Evolutionary conservation across 2,888 invertebrate species (phyloP), one percentile per base, ranked within the genome.

Genomic region (Scaptomyza flava): DNA sequence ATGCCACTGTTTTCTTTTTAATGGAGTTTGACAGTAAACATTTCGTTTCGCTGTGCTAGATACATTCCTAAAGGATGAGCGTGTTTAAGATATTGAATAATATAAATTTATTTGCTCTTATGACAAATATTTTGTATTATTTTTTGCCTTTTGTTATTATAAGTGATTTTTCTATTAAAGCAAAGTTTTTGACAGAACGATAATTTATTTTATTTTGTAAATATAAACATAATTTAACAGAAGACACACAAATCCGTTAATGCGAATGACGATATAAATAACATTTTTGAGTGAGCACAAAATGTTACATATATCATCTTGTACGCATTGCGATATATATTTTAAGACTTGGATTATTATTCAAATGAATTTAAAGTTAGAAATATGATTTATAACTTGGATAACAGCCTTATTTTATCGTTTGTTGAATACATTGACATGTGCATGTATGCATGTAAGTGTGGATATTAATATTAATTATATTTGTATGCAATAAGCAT

Each of bases 241-340:
- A 17, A 38, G 33, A 61, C 31, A 38, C 45, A 42, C 41, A 38
- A 11, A 17, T 38, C 51, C 12, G 38, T 11, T 14, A 27, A 27
- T 27, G 27, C 51, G 14, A 14, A 36, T 31, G 71, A 67, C 7
- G 77, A 54, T 58, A 51, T 65, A 23, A 68, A 60, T 79, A 87
- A 83, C 87, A 83, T 77, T 87, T 81, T 62, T 7, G 17, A 81
- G 83, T 83, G 83, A 83, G 83, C 87, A 83, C 68, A 81, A 85
- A 83, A 84, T 84, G 84, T 87, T 87, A 86, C 33, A 46, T 59
- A 63, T 52, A 50, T 51, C 57, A 46, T 77, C 56, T 36, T 41
- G 57, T 54, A 20, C 20, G 11, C 20, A 36, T 33, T 30, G 41
- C 41, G 34, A 53, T 42, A 43, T 33, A 31, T 38, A 45, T 41